Evolutionary conservation across 2,113 vertebrate genomes (phyloP).

Genomic region (Myiopsitta monachus): DNA sequence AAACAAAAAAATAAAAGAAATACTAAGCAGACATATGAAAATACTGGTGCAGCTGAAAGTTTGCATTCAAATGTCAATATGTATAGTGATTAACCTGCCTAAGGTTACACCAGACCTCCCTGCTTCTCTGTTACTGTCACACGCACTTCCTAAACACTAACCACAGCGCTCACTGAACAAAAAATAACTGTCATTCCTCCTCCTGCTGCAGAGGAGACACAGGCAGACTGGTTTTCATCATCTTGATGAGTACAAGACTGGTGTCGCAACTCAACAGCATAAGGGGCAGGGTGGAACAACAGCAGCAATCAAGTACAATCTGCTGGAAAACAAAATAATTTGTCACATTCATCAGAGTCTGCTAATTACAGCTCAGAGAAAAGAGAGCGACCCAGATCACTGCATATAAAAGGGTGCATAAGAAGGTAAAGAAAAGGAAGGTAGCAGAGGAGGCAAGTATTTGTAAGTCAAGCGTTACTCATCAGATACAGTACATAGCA

Average conservation of each 20-base stretch:
- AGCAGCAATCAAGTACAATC: neutral
- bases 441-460: neutral
- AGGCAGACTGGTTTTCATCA: conserved; percentile 30
- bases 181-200: neutral
- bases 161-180: neutral
- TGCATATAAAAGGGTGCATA: neutral
- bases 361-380: neutral
- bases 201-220: neutral
- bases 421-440: neutral
- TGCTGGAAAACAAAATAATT: neutral
- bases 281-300: neutral
- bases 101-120: conserved; percentile 12
- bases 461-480: neutral
- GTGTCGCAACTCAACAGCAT: neutral
- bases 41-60: neutral
- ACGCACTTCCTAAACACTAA: conserved; percentile 3
- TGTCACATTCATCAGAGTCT: neutral
- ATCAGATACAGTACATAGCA: neutral
- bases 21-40: neutral
- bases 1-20: neutral
- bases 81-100: neutral
- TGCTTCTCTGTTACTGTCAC: neutral
- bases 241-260: neutral
- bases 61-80: neutral
- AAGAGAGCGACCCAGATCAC: neutral